Base-by-base conservation (phyloP, 2,888 invertebrate genomes). In the Heteropelma amictum region DNA sequence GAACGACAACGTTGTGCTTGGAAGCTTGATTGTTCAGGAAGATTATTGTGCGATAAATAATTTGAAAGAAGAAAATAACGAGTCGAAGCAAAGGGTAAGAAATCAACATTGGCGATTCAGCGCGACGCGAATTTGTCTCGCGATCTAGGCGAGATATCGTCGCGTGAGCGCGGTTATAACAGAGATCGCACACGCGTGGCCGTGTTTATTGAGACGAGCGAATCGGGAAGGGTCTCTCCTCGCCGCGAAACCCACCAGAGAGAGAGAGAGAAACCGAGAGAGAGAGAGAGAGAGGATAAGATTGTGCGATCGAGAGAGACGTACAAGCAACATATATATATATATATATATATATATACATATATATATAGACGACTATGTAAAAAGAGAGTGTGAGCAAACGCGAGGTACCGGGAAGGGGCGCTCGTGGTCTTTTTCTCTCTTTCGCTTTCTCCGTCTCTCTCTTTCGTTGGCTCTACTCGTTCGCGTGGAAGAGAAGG, bases 181-280 rank as follows among this genome's bases (percentile, higher is more conserved):
- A 38, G 47, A 49, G 45, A 67, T 47, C 67, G 42, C 51, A 53
- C n/a, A 60, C 69, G 70, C 70, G 70, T 70, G 70, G 61, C 61
- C 70, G 70, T 54, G 70, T 61, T 70, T 70, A 70, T 70, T 70
- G 70, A 70, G 70, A 70, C 61, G 70, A 70, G 45, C 61, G 56
- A 49, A 71, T 51, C 64, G 64, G 38, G 49, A 58, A 71, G 71
- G 35, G 56, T 47, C 53, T 63, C 49, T 61, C 33, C 33, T 26
- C 26, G 58, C 58, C 42, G 53, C 56, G 45, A 63, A 68, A 47
- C 45, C 56, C 58, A 64, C 49, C 40, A 56, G 64, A 56, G 47
- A 73, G 54, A 63, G 47, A 73, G 60, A 58, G 28, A 67, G 40
- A 40, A n/a, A 71, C 17, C 17, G 17, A 42, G n/a, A 40, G 47